Base-by-base conservation (phyloP, 2,113 vertebrate species). In the Hypocryptadius cinnamomeus region DNA sequence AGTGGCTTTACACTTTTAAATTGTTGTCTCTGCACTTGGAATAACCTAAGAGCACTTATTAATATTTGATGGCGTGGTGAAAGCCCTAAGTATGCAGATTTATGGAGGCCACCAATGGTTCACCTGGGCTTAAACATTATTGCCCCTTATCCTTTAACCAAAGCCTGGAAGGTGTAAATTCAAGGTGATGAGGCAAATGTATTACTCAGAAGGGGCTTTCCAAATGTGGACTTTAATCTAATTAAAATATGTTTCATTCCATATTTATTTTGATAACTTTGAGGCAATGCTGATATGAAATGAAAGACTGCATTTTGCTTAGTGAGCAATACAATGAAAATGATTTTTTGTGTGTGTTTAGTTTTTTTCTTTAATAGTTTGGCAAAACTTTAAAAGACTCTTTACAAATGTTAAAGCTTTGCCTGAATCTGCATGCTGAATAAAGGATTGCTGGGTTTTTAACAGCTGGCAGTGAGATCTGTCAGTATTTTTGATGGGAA, bases 61-160 rank as follows among this genome's bases (percentile, higher is more conserved):
- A 93, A 98, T 98, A 97, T 98, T 98, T 98, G 93, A 98, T 98
- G 94, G 66, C 7, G 24, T 74, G 72, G 53, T 85, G 66, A 86
- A 92, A 94, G 70, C 53, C 31, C n/a, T 33, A 13, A 18, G 37
- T 79, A 56, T 80, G 68, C 73, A 86, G 79, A 88, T 78, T 79
- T 81, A 79, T 33, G 40, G 70, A 45, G 42, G 9, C 13, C 56
- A 70, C 27, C 44, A 37, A 39, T 50, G 30, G 35, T 45, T 90
- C 42, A 70, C 59, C 57, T 69, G 37, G 50, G 10, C 63, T 93
- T 72, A 40, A 81, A 63, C 14, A 35, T 44, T 65, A 23, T 61
- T 70, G 8, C 15, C 79, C 11, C 17, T 11, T 44, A 23, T 63
- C 23, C 12, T 93, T 89, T 74, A 80, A 48, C 7, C 33, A 71